A percentile compares a stretch with the other conserved stretches of the same genome.
Evolutionary conservation across 2,113 vertebrate genomes (phyloP).

Genomic region (Calidris pugnax): DNA sequence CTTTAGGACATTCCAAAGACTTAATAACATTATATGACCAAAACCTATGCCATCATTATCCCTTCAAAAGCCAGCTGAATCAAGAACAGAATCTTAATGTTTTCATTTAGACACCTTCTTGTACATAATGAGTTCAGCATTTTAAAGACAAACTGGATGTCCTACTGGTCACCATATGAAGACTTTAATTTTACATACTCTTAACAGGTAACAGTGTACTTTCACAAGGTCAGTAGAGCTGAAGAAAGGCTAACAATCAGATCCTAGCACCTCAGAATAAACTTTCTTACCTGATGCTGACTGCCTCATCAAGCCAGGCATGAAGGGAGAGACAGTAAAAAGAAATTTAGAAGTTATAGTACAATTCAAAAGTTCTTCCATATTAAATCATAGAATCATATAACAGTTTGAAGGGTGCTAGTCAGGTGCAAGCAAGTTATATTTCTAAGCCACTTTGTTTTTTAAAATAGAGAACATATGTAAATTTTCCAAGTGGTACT

Average conservation of each 20-base stretch:
- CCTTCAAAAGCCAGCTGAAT: neutral
- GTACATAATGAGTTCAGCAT: neutral
- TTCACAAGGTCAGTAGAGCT: neutral
- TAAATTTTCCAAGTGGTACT: neutral
- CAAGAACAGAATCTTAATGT: neutral
- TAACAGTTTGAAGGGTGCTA: neutral
- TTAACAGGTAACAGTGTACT: neutral
- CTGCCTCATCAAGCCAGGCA: conserved; percentile 85
- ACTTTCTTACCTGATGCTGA: conserved; percentile 85
- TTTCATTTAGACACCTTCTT: neutral
- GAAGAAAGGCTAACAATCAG: neutral
- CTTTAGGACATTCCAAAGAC: neutral
- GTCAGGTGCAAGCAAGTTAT: neutral
- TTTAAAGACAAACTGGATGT: neutral
- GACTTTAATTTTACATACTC: neutral
- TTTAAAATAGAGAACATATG: neutral
- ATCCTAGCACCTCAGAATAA: neutral
- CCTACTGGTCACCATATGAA: neutral
- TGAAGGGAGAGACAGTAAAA: conserved; percentile 80
- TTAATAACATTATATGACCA: neutral
- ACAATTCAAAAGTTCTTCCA: conserved; percentile 14
- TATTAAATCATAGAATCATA: neutral
- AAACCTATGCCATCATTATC: neutral
- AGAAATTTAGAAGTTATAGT: conserved; percentile 61
- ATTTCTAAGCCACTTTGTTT: neutral